Evolutionary conservation across 2,113 vertebrate genomes (phyloP).

Genomic region (Cyprinus carpio): DNA sequence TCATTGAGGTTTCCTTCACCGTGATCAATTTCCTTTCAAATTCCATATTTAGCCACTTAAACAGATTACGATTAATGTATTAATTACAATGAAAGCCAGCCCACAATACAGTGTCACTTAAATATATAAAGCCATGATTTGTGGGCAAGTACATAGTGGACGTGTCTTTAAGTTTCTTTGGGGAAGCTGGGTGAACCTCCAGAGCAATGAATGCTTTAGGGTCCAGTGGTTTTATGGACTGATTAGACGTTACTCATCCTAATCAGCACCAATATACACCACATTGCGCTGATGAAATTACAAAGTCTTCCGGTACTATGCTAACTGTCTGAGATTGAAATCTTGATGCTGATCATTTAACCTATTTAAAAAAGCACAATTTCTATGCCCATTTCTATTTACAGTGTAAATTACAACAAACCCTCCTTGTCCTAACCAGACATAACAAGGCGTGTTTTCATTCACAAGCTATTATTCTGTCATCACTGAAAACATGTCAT

Average conservation of each 20-base stretch:
- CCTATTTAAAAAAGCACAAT: background rate
- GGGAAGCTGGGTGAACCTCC: conserved; percentile 54
- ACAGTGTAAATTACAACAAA: background rate
- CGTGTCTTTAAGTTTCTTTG: conserved; percentile 39
- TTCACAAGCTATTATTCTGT: background rate
- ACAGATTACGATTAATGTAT: conserved; percentile 72
- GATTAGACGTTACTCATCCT: conserved; percentile 34
- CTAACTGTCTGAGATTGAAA: background rate
- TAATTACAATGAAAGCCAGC: conserved; percentile 77
- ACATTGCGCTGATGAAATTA: background rate
- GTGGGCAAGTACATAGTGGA: conserved; percentile 47
- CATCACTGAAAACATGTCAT: background rate
- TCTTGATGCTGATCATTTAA: background rate
- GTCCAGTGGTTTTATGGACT: conserved; percentile 59
- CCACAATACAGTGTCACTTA: conserved; percentile 61
- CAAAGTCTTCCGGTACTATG: background rate
- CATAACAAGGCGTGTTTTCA: background rate
- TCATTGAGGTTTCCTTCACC: conserved; percentile 61
- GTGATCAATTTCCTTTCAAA: conserved; percentile 69
- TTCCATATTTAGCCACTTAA: conserved; percentile 70
- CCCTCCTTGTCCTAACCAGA: background rate
- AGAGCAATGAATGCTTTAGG: conserved; percentile 57
- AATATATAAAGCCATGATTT: conserved; percentile 68
- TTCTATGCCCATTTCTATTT: background rate
- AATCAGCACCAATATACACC: background rate